Percentiles rank a stretch among this genome's conserved stretches.
phyloP scores from a whole-genome alignment of 2,888 invertebrate genomes.

The Oasisia sp. region DNA sequence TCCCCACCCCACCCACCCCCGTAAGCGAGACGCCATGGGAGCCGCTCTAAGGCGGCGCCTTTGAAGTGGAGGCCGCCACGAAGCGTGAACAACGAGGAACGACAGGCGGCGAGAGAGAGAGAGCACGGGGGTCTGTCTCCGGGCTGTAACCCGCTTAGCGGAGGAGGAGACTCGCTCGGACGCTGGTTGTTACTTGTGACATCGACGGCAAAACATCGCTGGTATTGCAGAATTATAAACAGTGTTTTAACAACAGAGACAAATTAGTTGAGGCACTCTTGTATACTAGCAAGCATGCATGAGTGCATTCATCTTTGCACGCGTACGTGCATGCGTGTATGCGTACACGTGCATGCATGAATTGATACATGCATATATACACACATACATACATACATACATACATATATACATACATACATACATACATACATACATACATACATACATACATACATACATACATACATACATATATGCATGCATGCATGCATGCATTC shows the following conservation, averaged over 20 bases:
- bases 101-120: neutral
- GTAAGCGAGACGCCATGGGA: neutral
- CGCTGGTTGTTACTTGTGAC: neutral
- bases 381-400: neutral
- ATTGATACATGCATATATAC: neutral
- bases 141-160: neutral
- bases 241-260: neutral
- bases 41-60: neutral
- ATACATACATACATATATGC: neutral
- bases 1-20: neutral
- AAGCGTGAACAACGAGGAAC: constrained; percentile 7
- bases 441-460: neutral
- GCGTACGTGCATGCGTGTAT: too few species aligned
- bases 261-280: too few species aligned
- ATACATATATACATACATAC: neutral
- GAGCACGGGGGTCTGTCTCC: neutral
- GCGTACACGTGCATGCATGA: too few species aligned
- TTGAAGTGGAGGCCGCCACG: neutral
- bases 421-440: neutral
- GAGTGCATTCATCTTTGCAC: too few species aligned
- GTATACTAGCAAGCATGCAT: too few species aligned
- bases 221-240: neutral
- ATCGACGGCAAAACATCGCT: neutral
- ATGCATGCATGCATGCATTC: neutral
- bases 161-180: neutral